Conservation (phyloP, 2,888 invertebrate species). For the Noctua janthina region DNA sequence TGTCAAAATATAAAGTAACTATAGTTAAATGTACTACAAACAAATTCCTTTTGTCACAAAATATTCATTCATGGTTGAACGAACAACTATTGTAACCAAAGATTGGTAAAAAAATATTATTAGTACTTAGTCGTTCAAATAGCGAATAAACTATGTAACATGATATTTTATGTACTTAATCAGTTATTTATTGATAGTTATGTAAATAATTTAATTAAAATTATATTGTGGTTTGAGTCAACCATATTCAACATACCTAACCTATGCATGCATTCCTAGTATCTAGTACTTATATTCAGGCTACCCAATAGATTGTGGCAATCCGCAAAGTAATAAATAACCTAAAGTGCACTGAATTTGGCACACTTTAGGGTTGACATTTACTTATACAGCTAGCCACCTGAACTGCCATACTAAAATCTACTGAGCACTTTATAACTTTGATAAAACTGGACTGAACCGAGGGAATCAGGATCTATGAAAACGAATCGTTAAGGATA, state of each 20-base stretch:
- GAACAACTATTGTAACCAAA: conserved; percentile 38
- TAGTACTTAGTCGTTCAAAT: conserved; percentile 26
- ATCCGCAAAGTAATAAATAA: not conserved
- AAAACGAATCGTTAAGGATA: not conserved
- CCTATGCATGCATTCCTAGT: not conserved
- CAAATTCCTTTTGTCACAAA: not conserved
- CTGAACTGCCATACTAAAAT: not conserved
- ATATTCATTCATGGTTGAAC: conserved; percentile 27
- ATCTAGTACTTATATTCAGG: not conserved
- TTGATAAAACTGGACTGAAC: not conserved
- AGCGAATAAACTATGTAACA: conserved; percentile 39
- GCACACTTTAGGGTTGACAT: not conserved
- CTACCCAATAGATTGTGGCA: not conserved
- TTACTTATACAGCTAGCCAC: not conserved
- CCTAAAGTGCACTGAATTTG: not conserved
- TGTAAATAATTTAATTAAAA: conserved; percentile 8
- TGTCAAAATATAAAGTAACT: not conserved
- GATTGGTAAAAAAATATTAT: conserved; percentile 37
- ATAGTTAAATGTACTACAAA: not conserved
- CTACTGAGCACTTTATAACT: not conserved
- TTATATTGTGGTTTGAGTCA: not conserved
- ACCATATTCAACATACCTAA: not conserved
- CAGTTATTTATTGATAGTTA: not conserved
- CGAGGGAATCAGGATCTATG: not conserved
- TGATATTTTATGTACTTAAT: conserved; percentile 2